Evolutionary conservation across 2,797 vertebrate species (phyloP).

Genomic region (Tenualosa thibaudeaui): DNA sequence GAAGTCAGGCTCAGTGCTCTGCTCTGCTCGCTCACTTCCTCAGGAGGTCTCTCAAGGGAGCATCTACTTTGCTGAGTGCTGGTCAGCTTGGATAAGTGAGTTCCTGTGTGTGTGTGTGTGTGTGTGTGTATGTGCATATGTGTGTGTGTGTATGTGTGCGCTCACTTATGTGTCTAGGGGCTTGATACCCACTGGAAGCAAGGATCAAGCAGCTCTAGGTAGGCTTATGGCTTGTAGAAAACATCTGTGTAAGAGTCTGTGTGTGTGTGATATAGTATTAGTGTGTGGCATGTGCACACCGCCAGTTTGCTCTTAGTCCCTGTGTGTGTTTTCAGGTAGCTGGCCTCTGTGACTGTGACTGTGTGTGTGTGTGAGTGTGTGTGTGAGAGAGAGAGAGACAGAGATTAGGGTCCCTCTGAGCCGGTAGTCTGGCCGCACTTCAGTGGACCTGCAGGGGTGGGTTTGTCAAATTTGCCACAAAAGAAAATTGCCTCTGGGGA

Average conservation of each 20-base stretch:
- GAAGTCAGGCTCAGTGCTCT: not conserved
- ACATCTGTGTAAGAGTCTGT: not conserved
- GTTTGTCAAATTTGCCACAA: conserved; percentile 22
- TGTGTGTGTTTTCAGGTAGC: not conserved
- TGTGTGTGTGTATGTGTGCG: not conserved
- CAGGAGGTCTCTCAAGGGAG: not conserved
- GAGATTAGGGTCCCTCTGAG: conserved; percentile 33
- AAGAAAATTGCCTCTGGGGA: conserved; percentile 50
- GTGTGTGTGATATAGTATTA: not conserved
- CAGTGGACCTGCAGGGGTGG: conserved; percentile 47
- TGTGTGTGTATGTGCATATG: not conserved
- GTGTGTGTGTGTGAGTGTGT: not conserved
- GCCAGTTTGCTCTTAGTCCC: not conserved
- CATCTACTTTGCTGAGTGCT: conserved; percentile 48
- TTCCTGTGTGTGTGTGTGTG: too few species aligned
- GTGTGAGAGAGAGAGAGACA: conserved; percentile 6
- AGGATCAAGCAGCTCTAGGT: conserved; percentile 13
- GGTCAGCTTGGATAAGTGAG: not conserved
- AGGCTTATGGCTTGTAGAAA: conserved; percentile 1
- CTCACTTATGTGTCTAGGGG: not conserved
- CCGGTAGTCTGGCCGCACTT: conserved; percentile 61
- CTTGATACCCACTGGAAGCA: not conserved
- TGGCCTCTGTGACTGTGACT: not conserved
- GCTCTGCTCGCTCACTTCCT: not conserved
- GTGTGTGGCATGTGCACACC: not conserved